Base-by-base conservation (phyloP, 2,113 vertebrate genomes). In the Geococcyx californianus region DNA sequence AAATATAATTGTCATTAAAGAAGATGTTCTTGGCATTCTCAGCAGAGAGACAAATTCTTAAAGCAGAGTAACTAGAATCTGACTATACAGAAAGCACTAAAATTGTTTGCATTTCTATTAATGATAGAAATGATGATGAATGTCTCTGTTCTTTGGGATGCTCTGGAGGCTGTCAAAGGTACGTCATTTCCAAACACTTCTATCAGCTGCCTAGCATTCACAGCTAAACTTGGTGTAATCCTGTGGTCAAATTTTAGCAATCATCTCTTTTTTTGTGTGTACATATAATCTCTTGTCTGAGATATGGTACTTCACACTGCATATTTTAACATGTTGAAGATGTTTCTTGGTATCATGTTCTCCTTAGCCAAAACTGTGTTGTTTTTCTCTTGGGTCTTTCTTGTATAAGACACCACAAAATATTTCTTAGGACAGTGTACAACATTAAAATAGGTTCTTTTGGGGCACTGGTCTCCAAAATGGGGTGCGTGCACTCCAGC, bases 401-500 rank as follows among this genome's bases (percentile, higher is more conserved):
- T 36, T 67, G 16, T 56, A 23, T 29, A 72, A 67, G 28, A 38
- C 38, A 33, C 10, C 28, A 17, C 11, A 38, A 58, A 91, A 40
- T 54, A 47, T 42, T 64, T 84, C 44, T 79, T 59, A 64, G 51
- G 31, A 54, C 16, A n/a, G 8, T 18, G 9, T 21, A 33, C 7
- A 56, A 54, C 4, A 38, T 23, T 64, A 31, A 14, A 42, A 6
- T 13, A 17, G 33, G 7, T 23, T 63, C 3, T 33, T 58, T 47
- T 28, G 36, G 23, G 84, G 24, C 19, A 45, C 9, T 40, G 6
- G 10, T 58, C 28, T 67, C 40, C 9, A 6, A 68, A 68, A 17
- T 4, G 13, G 26, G 3, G 2, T 52, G 28, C 1, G 1, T 26
- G 28, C 12, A 56, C 14, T 54, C 34, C 21, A 28, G 5, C 10